Evolutionary conservation across 2,113 vertebrate species (phyloP), one percentile per base, ranked within the genome.

Genomic region (Cricetomys ansorgei): DNA sequence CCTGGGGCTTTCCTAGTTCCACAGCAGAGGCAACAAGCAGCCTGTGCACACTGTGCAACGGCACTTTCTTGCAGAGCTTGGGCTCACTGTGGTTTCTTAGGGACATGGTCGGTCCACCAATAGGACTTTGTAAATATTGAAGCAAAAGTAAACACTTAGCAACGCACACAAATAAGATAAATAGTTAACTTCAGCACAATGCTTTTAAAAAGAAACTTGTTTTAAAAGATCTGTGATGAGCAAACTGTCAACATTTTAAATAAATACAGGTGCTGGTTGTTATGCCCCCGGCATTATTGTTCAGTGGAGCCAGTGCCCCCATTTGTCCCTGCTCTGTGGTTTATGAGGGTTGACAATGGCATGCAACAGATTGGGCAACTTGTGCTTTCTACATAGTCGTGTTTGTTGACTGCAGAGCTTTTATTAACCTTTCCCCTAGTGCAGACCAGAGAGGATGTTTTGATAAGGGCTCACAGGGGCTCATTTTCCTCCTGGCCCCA

Each of bases 131-230:
- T 94, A 94, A 97, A 96, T 89, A 92, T 7, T 59, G 29, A 76
- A 93, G 75, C 85, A 91, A 92, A 95, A 67, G 76, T 53, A 95
- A 96, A 88, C 86, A 69, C 43, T 93, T 94, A 95, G 77, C 77
- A n/a, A 23, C 45, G 85, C 34, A 79, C 55, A 19, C 37, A 69
- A 72, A 73, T 92, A 90, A 88, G 76, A 95, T 72, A 45, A 93
- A 87, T 89, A 88, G 55, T 62, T 62, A 70, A 65, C 94, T 91
- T 87, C 86, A 93, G 69, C 29, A 55, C 43, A 79, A 3, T 83
- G 23, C 57, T 73, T 89, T 90, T 7, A 85, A 94, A 64, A 80
- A 75, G 40, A 88, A 94, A 91, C 72, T 43, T n/a, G 67, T 57
- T 91, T 50, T 62, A 50, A 88, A 69, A 95, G 91, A 72, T 21